Base-by-base conservation (phyloP, 2,113 vertebrate species). In the Apaloderma vittatum region DNA sequence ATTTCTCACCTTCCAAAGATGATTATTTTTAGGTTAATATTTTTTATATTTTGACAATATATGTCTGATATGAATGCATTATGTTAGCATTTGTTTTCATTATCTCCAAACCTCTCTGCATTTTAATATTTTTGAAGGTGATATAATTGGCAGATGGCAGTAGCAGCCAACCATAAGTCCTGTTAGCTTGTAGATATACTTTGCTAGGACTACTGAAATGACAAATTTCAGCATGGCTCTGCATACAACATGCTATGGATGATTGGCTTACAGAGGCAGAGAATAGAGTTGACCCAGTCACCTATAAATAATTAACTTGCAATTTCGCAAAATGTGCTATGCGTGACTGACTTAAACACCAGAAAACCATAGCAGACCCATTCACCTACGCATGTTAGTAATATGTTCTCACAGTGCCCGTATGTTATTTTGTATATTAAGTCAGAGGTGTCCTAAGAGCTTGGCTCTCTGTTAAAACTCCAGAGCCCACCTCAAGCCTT, bases 61-160 rank as follows among this genome's bases (percentile, higher is more conserved):
- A 43, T 65, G 10, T 6, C 14, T 65, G 32, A 66, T 43, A 83
- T 30, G 6, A 88, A 82, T 43, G 21, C 51, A 29, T 82, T 49
- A 52, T 43, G 26, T 57, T 71, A 80, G 36, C 3, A n/a, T 22
- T 61, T 17, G 8, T 81, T 86, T 93, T 45, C 12, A 29, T 57
- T 63, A 45, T 48, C 21, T 82, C 17, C 48, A 45, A 91, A 91
- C 61, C 54, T 15, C 10, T 34, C 16, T 54, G 23, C 71, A 68
- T 86, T 67, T 91, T 91, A 87, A 61, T 67, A 48, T 30, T 84
- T 76, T 66, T 59, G 67, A 67, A 63, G 40, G 68, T 34, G 57
- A 43, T 88, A 62, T 40, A 73, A 86, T 65, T 62, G 79, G 51
- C 85, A 92, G 81, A 83, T 93, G 81, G 85, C 77, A 87, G 61